Conservation (phyloP, 1,140 invertebrate genomes). For the Watersipora subatra region DNA sequence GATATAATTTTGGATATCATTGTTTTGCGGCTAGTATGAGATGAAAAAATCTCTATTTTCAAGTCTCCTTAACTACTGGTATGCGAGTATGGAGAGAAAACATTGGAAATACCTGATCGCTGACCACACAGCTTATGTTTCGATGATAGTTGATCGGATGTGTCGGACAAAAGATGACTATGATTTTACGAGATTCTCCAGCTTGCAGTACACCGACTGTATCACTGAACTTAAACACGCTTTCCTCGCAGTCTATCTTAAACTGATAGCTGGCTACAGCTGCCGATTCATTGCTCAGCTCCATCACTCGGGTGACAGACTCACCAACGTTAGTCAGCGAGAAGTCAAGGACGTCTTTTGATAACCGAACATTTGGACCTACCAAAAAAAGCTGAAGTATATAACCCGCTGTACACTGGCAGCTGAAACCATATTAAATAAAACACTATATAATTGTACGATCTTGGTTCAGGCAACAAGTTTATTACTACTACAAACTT, state of each 20-base stretch:
- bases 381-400: too few relatives aligned
- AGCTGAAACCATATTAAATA: background rate
- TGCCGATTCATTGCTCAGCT: slow-evolving; percentile 28
- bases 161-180: slow-evolving; percentile 27
- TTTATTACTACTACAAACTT: too few relatives aligned
- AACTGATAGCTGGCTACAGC: slow-evolving; percentile 23
- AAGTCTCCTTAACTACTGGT: too few relatives aligned
- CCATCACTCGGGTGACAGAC: slow-evolving; percentile 21
- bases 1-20: too few relatives aligned
- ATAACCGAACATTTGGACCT: slow-evolving; percentile 30
- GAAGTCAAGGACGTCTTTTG: slow-evolving; percentile 26
- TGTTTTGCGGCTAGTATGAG: too few relatives aligned
- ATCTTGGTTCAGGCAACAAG: too few relatives aligned
- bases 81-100: too few relatives aligned
- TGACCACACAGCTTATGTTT: slow-evolving; percentile 28
- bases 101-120: slow-evolving; percentile 34
- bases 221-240: slow-evolving; percentile 32
- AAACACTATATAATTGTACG: background rate
- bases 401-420: too few relatives aligned
- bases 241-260: slow-evolving; percentile 31
- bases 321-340: slow-evolving; percentile 27
- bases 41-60: too few relatives aligned
- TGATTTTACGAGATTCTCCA: slow-evolving; percentile 19
- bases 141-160: slow-evolving; percentile 38
- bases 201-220: slow-evolving; percentile 21